Evolutionary conservation across 1,140 invertebrate genomes (phyloP).

Genomic region (Drosophila pseudoananassae): DNA sequence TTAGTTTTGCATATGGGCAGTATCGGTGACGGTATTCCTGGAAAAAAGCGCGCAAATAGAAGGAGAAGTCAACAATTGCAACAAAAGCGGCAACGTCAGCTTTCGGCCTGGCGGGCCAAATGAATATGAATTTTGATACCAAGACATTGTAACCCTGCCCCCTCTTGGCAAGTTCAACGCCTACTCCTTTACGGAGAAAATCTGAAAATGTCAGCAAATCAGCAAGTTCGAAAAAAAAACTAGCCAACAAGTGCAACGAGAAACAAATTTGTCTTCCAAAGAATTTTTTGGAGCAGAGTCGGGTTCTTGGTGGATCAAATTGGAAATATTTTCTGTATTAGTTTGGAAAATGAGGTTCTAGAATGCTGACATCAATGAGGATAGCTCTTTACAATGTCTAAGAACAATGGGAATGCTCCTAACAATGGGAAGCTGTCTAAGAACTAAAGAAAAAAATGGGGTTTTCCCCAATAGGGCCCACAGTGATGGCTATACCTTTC

Average conservation of each 20-base stretch:
- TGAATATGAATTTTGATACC: constrained; percentile 34
- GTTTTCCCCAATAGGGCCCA: too few relatives aligned
- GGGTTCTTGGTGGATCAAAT: background rate
- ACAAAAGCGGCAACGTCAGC: constrained; percentile 26
- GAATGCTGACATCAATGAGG: too few relatives aligned
- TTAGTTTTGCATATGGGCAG: constrained; percentile 39
- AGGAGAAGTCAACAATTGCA: constrained; percentile 36
- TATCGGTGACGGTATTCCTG: constrained; percentile 80
- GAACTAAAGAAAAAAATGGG: too few relatives aligned
- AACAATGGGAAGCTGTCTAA: too few relatives aligned
- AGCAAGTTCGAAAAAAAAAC: background rate
- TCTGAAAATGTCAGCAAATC: constrained; percentile 29
- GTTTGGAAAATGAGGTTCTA: background rate
- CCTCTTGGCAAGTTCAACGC: constrained; percentile 7
- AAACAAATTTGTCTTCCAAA: constrained; percentile 31
- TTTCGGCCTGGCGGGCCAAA: constrained; percentile 8
- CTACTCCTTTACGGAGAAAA: constrained; percentile 25
- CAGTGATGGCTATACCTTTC: too few relatives aligned
- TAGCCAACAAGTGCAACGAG: constrained; percentile 32
- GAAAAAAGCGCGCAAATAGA: constrained; percentile 50
- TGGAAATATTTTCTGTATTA: background rate
- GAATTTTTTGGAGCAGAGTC: constrained; percentile 18
- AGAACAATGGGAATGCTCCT: too few relatives aligned
- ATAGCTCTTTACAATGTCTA: too few relatives aligned
- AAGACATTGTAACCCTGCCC: constrained; percentile 9